Base-by-base conservation (phyloP, 2,113 vertebrate genomes). In the Psephotus haematonotus region DNA sequence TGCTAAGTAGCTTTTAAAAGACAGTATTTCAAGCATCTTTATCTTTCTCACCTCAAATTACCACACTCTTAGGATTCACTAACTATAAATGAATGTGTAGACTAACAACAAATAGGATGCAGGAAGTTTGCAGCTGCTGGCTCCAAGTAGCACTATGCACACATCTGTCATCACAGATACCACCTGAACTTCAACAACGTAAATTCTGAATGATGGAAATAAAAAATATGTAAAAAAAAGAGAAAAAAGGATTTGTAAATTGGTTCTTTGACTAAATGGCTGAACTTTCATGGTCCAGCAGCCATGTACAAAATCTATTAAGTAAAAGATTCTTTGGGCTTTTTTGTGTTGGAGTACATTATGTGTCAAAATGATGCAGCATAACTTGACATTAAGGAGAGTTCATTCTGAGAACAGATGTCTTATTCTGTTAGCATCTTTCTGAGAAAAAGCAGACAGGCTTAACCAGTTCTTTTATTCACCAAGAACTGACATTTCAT, bases 61-160 rank as follows among this genome's bases (percentile, higher is more conserved):
- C 65, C 65, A 63, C 47, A 69, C 70, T 95, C 67, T 49, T 49
- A 96, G 74, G 82, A 85, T 87, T 89, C 84, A 68, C 64, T 87
- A 91, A 78, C 68, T 59, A 79, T 35, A 87, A 91, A 96, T 53
- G 33, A 92, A 59, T 81, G 33, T 43, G 44, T 85, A 95, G 49
- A 79, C 65, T 84, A 84, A 86, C 79, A 93, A 18, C 70, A 84
- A 91, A 92, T 74, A 75, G 64, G 57, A 91, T 55, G 49, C 44
- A 65, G 87, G 65, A 91, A 78, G 70, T 91, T 84, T 91, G 82
- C 75, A 94, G 90, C 90, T 90, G 85, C 82, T 83, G 25, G n/a
- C 67, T 91, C 63, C 49, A 75, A 52, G 75, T 71, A 95, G 55
- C 20, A 44, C 17, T 41, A 53, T 76, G 62, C 24, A 59, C 35